Evolutionary conservation across 2,113 vertebrate genomes (phyloP), one percentile per base, ranked within the genome.

Genomic region (Syrmaticus mikado): DNA sequence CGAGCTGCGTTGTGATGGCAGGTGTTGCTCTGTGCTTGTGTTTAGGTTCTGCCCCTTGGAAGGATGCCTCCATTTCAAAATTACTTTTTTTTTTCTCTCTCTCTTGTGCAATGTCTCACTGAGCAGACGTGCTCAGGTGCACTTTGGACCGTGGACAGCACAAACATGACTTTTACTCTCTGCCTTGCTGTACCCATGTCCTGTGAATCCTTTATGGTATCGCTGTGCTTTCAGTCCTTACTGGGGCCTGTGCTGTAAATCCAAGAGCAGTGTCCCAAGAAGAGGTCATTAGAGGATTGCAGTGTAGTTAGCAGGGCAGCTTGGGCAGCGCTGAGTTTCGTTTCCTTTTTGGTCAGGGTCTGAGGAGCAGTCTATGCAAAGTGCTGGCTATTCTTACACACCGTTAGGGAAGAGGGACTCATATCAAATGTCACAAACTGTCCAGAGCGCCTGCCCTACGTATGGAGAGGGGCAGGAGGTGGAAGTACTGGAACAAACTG

Each of bases 141-240:
- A 52, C 80, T 48, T 92, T 86, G 87, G 64, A 61, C 83, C 0
- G 3, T 0, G 3, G 45, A 46, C 52, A 30, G 53, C 22, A 4
- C 46, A 0, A 5, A 16, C 2, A 0, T 1, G 2, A 0, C 18
- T 17, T 8, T 17, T 30, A n/a, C 20, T 68, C 30, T 62, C 52
- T 45, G 40, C 82, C 79, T 28, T 22, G 67, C 50, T 45, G 55
- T 45, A 2, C 28, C 2, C 0, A 2, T 1, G 3, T 4, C 76
- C 64, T 0, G 0, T 0, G 1, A 4, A 6, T 45, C 34, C 43
- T 2, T 0, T 1, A 58, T 50, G 43, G 0, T 17, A 1, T 15
- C 2, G 0, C 13, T 3, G 13, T 0, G 41, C 3, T 8, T 50
- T 41, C 34, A 9, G 6, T 27, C 36, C 30, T 21, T 15, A 1